Evolutionary conservation across 2,113 vertebrate genomes (phyloP).

Genomic region (Esox niger): DNA sequence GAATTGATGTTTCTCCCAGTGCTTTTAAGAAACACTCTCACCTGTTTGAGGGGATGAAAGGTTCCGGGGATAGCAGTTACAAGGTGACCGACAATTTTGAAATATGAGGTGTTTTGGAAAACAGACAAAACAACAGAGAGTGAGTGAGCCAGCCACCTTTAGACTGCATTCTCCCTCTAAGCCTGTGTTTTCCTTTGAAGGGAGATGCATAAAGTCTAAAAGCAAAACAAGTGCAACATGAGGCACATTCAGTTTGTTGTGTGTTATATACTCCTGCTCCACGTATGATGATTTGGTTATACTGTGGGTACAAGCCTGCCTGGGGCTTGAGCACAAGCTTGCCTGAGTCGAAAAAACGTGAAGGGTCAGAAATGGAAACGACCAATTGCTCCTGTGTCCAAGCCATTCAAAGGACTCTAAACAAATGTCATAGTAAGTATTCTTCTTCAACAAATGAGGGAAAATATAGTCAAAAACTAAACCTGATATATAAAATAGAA

Average conservation of each 20-base stretch:
- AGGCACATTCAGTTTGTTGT: constrained; percentile 96
- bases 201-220: constrained; percentile 90
- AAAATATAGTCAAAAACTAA: constrained; percentile 34
- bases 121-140: constrained; percentile 47
- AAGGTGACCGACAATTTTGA: constrained; percentile 95
- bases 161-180: constrained; percentile 89
- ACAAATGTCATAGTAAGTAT: constrained; percentile 93
- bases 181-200: constrained; percentile 90
- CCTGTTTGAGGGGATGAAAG: constrained; percentile 93
- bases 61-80: constrained; percentile 88
- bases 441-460: constrained; percentile 65
- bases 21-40: constrained; percentile 98
- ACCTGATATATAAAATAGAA: too few relatives aligned
- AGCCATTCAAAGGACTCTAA: constrained; percentile 94
- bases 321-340: too few relatives aligned
- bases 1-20: constrained; percentile 99
- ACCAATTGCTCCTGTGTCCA: constrained; percentile 89
- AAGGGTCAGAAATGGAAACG: constrained; percentile 86
- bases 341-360: constrained; percentile 89
- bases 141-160: constrained; percentile 68
- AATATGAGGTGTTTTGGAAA: constrained; percentile 73
- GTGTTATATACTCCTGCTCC: constrained; percentile 89
- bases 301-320: constrained; percentile 94
- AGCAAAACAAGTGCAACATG: constrained; percentile 72
- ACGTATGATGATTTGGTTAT: constrained; percentile 93